Base-by-base conservation (phyloP, 1,140 invertebrate species). In the Hesperophylax magnus region DNA sequence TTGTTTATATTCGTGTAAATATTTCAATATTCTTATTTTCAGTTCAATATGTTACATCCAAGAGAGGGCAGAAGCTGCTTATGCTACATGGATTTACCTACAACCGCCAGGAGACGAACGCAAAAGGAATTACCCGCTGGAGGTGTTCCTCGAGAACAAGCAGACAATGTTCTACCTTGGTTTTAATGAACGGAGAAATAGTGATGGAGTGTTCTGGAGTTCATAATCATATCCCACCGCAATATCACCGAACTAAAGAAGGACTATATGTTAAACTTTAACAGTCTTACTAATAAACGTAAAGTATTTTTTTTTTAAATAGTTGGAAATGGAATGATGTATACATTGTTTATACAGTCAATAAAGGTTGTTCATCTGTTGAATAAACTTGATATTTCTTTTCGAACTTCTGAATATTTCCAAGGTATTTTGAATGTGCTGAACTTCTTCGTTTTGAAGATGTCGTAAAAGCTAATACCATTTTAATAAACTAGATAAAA, bases 51-150 rank as follows among this genome's bases (percentile, higher is more conserved):
- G 52, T 77, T 17, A 24, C 18, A 18, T 34, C 27, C n/a, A 17
- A 61, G 20, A 61, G n/a, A 14, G 75, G 56, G 3, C 60, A 61
- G 34, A 77, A 61, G 18, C 56, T 39, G n/a, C 58, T 77, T 56
- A 47, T 63, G 56, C n/a, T 77, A 61, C 20, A 77, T 17, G 54
- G 58, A 3, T 77, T 61, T 24, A 77, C 56, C 20, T 77, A 34
- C 56, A 52, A 31, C 6, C 58, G 75, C 20, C 20, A 63, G 9
- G 34, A 20, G 5, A 58, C 17, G 1, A n/a, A 20, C 6, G 27
- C n/a, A 8, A 34, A 58, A 39, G 58, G 58, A 17, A 77, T 39
- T 20, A 47, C n/a, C 4, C 14, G 75, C 34, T 67, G 61, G 60
- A 53, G 39, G 22, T 78, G 77, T 53, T 67, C 60, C 31, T 67